Percentiles rank a stretch among this genome's conserved stretches.
Evolutionary conservation across 2,113 vertebrate species (phyloP).

Genomic region (Pica pica): DNA sequence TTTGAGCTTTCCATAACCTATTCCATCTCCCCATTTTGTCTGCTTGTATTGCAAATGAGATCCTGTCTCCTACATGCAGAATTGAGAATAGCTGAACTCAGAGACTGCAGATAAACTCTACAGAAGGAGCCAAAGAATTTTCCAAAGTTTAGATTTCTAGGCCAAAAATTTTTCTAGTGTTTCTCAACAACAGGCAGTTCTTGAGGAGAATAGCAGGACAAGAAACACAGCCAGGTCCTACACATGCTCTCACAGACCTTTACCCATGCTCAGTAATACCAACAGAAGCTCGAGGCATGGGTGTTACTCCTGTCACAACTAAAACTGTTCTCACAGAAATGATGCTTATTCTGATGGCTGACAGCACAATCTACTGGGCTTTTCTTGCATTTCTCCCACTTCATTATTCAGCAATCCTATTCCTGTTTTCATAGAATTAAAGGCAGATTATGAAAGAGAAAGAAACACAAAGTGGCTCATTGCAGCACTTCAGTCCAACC

Average conservation of each 20-base stretch:
- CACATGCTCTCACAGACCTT: neutral
- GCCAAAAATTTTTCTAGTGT: neutral
- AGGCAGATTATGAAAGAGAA: neutral
- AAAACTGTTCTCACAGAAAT: neutral
- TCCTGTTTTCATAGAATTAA: neutral
- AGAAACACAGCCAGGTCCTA: neutral
- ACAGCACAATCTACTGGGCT: slow-evolving; percentile 50
- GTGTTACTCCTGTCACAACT: neutral
- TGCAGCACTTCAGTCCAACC: neutral
- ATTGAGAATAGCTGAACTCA: neutral
- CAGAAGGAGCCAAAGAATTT: neutral
- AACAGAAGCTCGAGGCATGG: neutral
- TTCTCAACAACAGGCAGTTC: neutral
- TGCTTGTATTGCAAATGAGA: neutral
- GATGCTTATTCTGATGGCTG: neutral
- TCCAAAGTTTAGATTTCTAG: neutral
- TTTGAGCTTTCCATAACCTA: neutral
- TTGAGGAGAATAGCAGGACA: neutral
- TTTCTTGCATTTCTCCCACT: neutral
- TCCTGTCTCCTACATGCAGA: neutral
- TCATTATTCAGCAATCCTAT: neutral
- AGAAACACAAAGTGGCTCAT: neutral
- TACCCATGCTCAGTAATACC: neutral
- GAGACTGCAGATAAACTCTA: neutral
- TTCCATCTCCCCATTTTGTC: neutral